Percentiles rank a stretch among this genome's conserved stretches.
Conservation (phyloP, 2,113 vertebrate species). For the Bucco capensis region DNA sequence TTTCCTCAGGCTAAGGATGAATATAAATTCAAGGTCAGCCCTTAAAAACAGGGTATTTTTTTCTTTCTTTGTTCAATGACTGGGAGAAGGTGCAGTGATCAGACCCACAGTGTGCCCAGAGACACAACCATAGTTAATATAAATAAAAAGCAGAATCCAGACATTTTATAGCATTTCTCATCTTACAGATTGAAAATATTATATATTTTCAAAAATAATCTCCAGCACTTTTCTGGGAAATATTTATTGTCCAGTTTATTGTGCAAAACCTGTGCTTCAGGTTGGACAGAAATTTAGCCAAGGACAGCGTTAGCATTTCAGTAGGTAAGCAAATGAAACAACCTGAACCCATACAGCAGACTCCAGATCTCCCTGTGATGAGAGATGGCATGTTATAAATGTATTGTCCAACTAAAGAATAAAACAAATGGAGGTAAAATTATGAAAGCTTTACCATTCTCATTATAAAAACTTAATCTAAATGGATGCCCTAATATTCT, state of each 20-base stretch:
- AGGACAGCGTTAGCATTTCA: neutral
- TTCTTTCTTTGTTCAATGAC: neutral
- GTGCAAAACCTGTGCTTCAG: neutral
- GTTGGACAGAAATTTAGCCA: slow-evolving; percentile 17
- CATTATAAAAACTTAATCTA: slow-evolving; percentile 63
- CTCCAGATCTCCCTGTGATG: slow-evolving; percentile 12
- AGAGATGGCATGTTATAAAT: neutral
- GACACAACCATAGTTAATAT: neutral
- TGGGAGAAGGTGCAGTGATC: neutral
- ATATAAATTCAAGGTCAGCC: neutral
- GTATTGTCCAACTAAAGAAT: slow-evolving; percentile 12
- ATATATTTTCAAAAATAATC: neutral
- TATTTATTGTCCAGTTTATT: neutral
- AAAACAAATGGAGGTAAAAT: slow-evolving; percentile 51
- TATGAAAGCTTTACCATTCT: slow-evolving; percentile 47
- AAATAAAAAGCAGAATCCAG: neutral
- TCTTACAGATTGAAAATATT: neutral
- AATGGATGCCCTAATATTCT: slow-evolving; percentile 61
- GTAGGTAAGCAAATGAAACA: neutral
- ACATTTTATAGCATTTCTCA: neutral
- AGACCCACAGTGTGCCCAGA: neutral
- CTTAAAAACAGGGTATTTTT: neutral
- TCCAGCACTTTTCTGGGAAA: neutral
- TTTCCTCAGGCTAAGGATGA: neutral
- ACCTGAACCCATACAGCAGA: neutral